Evolutionary conservation across 2,113 vertebrate species (phyloP).

Genomic region (Nycticorax nycticorax): DNA sequence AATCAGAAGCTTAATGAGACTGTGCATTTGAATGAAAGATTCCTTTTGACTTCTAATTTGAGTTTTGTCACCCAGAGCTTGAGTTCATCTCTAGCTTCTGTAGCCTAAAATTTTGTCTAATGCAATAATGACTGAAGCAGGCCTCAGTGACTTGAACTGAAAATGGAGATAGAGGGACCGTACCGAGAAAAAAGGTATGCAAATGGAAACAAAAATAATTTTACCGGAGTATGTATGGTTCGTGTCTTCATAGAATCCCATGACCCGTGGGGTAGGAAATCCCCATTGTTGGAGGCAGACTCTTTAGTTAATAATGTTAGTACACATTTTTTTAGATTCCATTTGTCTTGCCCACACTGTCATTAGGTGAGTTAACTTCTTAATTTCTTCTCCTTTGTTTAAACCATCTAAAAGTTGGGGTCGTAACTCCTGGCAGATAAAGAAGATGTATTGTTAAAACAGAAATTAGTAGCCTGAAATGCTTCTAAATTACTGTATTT

Average conservation of each 20-base stretch:
- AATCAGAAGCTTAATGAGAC: background rate
- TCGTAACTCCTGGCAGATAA: background rate
- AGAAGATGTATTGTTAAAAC: background rate
- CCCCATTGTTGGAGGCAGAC: background rate
- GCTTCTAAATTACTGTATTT: background rate
- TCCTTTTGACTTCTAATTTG: background rate
- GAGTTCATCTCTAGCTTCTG: background rate
- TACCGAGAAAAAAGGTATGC: constrained; percentile 45
- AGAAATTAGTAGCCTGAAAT: background rate
- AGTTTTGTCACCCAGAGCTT: background rate
- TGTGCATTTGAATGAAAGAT: background rate
- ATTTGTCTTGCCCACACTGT: background rate
- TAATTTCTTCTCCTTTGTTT: background rate
- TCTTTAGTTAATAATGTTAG: background rate
- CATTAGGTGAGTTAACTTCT: background rate
- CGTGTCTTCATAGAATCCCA: constrained; percentile 27
- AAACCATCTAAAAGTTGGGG: background rate
- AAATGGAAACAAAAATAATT: constrained; percentile 51
- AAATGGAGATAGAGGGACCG: background rate
- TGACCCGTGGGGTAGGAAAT: constrained; percentile 32
- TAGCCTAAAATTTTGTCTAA: constrained; percentile 11
- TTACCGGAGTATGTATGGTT: constrained; percentile 12
- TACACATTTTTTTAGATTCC: background rate
- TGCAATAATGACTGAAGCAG: constrained; percentile 9
- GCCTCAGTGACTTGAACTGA: constrained; percentile 46